Percentiles rank a stretch among this genome's conserved stretches.
These are phyloP conservation scores for Formica exsecta DNA, from an alignment of 1,140 invertebrate species.

Conservation along the genomic window DNA sequence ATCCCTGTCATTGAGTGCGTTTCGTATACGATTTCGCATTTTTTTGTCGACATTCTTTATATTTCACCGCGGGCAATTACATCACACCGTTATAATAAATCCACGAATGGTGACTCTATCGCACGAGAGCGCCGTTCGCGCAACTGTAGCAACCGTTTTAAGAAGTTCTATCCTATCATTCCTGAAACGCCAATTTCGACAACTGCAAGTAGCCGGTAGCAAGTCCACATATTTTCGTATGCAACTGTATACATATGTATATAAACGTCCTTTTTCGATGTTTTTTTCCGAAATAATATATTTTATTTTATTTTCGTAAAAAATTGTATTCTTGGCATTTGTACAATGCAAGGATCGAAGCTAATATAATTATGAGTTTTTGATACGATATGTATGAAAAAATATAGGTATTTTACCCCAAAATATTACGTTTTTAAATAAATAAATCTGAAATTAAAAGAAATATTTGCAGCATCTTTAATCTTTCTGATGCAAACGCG, in stretches of 20 bases:
- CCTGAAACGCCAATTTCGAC: slow-evolving; percentile 26
- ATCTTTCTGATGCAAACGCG: neutral
- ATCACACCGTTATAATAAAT: slow-evolving; percentile 63
- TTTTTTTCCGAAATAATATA: neutral
- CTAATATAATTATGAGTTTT: neutral
- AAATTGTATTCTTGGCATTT: neutral
- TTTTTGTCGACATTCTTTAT: slow-evolving; percentile 41
- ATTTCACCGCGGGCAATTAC: slow-evolving; percentile 18
- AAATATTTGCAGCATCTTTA: neutral
- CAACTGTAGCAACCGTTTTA: slow-evolving; percentile 49
- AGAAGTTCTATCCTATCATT: slow-evolving; percentile 18
- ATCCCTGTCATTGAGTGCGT: slow-evolving; percentile 3
- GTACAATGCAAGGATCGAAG: neutral
- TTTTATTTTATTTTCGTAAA: neutral
- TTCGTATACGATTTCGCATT: neutral
- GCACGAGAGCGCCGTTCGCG: slow-evolving; percentile 39
- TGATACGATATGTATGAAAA: neutral
- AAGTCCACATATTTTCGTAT: neutral
- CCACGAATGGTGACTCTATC: neutral
- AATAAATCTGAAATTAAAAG: neutral
- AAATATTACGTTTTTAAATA: neutral
- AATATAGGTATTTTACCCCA: neutral
- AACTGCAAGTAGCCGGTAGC: neutral
- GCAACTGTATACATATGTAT: neutral
- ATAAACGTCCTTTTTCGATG: neutral